Evolutionary conservation across 2,113 vertebrate genomes (phyloP).

Genomic region (Parotia lawesii): DNA sequence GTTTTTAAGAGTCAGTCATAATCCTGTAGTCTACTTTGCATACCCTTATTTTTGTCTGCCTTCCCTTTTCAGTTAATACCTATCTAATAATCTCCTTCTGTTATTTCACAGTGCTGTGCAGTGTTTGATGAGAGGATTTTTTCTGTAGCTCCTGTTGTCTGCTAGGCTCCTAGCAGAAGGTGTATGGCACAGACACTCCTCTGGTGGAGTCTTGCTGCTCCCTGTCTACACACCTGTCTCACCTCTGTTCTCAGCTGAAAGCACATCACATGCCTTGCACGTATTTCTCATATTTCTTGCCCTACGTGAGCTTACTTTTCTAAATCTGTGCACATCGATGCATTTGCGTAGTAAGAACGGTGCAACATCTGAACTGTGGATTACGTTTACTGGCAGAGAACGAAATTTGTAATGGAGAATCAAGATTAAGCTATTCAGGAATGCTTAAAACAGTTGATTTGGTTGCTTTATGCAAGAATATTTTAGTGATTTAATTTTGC

Average conservation of each 20-base stretch:
- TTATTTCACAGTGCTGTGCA: background rate
- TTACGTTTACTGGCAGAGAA: background rate
- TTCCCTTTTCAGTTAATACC: background rate
- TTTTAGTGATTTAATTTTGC: background rate
- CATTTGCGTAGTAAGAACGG: background rate
- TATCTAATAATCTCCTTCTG: background rate
- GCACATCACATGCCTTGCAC: fast-evolving
- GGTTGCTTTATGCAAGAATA: background rate
- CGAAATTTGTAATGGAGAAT: background rate
- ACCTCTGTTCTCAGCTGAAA: background rate
- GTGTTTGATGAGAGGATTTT: background rate
- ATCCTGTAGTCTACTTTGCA: background rate
- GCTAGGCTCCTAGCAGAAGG: background rate
- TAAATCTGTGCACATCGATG: background rate
- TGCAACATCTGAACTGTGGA: background rate
- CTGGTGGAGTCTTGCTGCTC: background rate
- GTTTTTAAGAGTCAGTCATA: background rate
- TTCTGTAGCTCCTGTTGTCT: background rate
- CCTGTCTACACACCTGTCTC: background rate
- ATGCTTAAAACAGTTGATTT: background rate
- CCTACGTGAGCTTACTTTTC: background rate
- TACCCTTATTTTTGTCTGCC: background rate
- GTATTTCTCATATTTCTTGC: background rate
- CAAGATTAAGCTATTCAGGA: background rate
- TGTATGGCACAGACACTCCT: background rate